These are phyloP conservation scores for Leptinotarsa undecemlineata DNA, from an alignment of 1,140 invertebrate genomes.

Conservation along the genomic window DNA sequence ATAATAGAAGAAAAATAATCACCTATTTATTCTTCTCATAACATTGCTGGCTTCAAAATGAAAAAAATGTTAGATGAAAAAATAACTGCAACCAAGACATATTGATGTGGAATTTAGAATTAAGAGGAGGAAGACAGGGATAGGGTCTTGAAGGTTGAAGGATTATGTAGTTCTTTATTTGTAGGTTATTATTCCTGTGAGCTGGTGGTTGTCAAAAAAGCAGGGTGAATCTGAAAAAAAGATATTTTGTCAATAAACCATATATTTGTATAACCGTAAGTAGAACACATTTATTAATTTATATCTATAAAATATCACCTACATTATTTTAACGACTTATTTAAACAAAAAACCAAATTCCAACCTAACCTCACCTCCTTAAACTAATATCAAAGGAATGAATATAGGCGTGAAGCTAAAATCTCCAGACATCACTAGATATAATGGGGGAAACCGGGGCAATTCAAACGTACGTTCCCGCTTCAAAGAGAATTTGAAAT, in stretches of 20 bases:
- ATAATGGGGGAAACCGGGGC: neutral
- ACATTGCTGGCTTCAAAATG: neutral
- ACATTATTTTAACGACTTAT: neutral
- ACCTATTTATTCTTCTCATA: conserved; percentile 17
- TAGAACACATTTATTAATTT: neutral
- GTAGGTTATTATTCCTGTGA: conserved; percentile 8
- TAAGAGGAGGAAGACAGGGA: conserved; percentile 13
- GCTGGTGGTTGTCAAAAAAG: conserved; percentile 19
- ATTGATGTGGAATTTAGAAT: conserved; percentile 25
- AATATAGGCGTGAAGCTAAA: conserved; percentile 1
- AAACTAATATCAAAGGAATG: neutral
- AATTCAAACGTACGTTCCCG: neutral
- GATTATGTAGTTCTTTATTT: neutral
- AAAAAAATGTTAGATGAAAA: conserved; percentile 3
- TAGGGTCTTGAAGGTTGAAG: neutral
- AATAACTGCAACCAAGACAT: conserved; percentile 21
- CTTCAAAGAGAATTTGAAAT: too few species aligned
- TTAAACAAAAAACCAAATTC: neutral
- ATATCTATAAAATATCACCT: neutral
- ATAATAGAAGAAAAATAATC: conserved; percentile 6
- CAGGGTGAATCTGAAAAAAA: conserved; percentile 2
- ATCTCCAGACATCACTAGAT: neutral
- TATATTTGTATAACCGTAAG: neutral
- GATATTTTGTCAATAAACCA: neutral
- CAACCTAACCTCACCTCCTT: conserved; percentile 14